Conservation (phyloP, 2,888 invertebrate genomes). For the Resseliella maxima region DNA sequence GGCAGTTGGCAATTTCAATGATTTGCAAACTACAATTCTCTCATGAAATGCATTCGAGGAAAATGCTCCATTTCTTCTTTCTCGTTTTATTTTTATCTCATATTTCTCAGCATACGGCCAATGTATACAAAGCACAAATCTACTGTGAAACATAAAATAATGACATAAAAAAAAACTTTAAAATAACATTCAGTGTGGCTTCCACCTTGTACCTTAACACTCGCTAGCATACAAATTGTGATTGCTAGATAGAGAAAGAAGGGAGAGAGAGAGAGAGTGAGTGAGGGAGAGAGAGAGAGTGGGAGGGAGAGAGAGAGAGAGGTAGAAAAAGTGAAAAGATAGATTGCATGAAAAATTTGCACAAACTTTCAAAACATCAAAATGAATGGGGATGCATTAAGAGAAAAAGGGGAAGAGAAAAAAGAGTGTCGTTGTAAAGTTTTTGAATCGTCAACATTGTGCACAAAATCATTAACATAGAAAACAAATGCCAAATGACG, state of each 20-base stretch:
- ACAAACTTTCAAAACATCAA: no score
- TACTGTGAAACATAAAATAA: constrained; percentile 44
- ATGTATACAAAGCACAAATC: neutral
- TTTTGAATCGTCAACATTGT: constrained; percentile 44
- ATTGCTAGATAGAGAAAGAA: no score
- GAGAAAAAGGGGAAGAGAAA: neutral
- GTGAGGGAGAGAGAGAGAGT: no score
- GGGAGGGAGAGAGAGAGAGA: no score
- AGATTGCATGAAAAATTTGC: neutral
- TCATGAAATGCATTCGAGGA: neutral
- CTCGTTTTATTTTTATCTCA: neutral
- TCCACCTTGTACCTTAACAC: neutral
- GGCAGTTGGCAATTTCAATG: neutral
- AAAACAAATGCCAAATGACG: constrained; percentile 45
- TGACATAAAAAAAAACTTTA: constrained; percentile 30
- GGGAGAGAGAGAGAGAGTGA: no score
- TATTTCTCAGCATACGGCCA: neutral
- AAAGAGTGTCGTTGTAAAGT: neutral
- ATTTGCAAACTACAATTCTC: neutral
- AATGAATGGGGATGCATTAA: neutral
- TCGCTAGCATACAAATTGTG: neutral
- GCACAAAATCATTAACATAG: constrained; percentile 46
- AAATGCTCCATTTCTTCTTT: no score
- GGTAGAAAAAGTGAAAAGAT: neutral
- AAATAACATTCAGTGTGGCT: constrained; percentile 26